Evolutionary conservation across 2,113 vertebrate species (phyloP).

Genomic region (Pogona vitticeps): DNA sequence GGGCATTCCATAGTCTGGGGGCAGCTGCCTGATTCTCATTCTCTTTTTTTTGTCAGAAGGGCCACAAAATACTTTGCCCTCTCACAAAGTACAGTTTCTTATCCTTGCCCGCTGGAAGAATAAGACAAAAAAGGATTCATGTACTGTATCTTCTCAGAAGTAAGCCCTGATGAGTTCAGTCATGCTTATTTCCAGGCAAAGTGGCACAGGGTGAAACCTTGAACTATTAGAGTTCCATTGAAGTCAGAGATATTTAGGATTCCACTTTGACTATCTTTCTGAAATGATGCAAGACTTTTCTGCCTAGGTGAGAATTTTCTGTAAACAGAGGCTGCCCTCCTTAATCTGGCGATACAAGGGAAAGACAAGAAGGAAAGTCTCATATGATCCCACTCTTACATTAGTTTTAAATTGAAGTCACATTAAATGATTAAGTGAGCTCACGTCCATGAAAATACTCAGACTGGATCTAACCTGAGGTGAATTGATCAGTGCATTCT

Average conservation of each 20-base stretch:
- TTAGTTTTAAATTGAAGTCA: conserved; percentile 19
- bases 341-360: neutral
- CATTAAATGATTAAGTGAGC: neutral
- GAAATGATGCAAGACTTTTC: neutral
- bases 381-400: neutral
- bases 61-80: too few relatives aligned
- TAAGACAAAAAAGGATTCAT: neutral
- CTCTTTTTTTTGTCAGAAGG: too few relatives aligned
- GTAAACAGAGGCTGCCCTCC: neutral
- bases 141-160: neutral
- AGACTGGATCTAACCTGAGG: conserved; percentile 4
- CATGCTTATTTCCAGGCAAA: neutral
- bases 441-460: neutral
- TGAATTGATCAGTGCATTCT: neutral
- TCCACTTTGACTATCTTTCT: neutral
- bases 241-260: neutral
- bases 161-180: neutral
- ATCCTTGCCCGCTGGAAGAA: neutral
- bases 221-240: neutral
- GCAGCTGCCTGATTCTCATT: too few relatives aligned
- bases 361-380: neutral
- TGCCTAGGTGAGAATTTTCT: neutral
- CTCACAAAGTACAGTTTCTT: too few relatives aligned
- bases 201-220: neutral
- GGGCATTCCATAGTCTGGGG: too few relatives aligned